Evolutionary conservation across 2,888 invertebrate genomes (phyloP).

Genomic region (Mylabris sibirica): DNA sequence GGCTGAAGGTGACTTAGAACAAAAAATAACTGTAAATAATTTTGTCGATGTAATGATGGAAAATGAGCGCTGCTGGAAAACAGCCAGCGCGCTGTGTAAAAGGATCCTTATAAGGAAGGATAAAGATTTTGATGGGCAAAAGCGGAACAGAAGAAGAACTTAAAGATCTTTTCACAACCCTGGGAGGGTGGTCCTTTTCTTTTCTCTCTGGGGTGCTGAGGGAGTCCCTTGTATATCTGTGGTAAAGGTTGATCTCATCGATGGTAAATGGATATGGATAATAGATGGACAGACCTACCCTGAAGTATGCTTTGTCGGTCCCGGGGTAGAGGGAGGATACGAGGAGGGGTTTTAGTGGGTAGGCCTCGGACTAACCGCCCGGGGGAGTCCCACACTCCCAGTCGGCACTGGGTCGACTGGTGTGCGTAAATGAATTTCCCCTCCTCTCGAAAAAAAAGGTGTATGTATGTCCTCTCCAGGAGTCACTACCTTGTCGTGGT

Average conservation of each 20-base stretch:
- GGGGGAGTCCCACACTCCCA: neutral
- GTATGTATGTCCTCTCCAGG: no score
- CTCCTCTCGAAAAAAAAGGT: neutral
- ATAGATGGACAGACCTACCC: neutral
- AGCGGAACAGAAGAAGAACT: neutral
- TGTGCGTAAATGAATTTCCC: neutral
- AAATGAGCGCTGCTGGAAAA: no score
- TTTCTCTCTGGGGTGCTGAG: no score
- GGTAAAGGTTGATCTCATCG: no score
- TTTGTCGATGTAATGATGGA: no score
- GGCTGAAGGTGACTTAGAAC: no score
- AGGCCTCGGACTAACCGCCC: no score
- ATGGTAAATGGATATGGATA: neutral
- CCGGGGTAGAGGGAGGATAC: neutral
- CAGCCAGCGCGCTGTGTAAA: neutral
- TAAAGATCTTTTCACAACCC: no score
- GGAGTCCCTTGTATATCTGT: no score
- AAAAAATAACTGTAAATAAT: neutral
- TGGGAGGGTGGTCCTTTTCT: no score
- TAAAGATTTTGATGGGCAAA: neutral
- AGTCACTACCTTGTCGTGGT: no score
- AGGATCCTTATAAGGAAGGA: conserved; percentile 2
- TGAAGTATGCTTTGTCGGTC: neutral
- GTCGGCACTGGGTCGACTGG: neutral
- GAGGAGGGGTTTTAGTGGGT: conserved; percentile 9